Conservation (phyloP, 2,113 vertebrate genomes). For the Trematocara marginatum region DNA sequence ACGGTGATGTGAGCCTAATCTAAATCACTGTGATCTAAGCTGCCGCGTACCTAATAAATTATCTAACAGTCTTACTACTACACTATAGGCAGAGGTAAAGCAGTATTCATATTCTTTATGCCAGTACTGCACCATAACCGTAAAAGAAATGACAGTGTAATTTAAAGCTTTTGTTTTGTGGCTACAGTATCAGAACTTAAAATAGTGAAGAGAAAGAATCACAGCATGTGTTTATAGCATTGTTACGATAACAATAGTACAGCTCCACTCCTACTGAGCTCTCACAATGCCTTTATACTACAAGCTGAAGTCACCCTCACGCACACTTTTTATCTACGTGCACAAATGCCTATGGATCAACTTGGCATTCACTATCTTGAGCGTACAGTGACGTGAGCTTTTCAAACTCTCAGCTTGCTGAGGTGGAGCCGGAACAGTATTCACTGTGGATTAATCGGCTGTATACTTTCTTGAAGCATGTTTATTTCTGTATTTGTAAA, state of each 20-base stretch:
- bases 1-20: neutral
- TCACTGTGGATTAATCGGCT: neutral
- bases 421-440: neutral
- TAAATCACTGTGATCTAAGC: neutral
- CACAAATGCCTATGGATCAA: neutral
- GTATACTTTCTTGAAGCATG: neutral
- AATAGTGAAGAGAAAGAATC: neutral
- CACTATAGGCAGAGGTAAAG: neutral
- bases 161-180: neutral
- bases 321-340: neutral
- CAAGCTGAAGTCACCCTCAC: neutral
- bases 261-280: neutral
- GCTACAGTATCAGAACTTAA: neutral
- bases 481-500: neutral
- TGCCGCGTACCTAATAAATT: neutral
- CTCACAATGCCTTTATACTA: neutral
- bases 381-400: neutral
- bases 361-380: neutral
- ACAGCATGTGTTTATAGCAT: neutral
- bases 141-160: neutral
- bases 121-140: neutral
- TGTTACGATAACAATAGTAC: neutral
- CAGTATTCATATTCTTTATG: neutral
- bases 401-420: neutral
- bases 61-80: neutral